phyloP scores from a whole-genome alignment of 2,888 invertebrate species.

The Drosophila mulleri region DNA sequence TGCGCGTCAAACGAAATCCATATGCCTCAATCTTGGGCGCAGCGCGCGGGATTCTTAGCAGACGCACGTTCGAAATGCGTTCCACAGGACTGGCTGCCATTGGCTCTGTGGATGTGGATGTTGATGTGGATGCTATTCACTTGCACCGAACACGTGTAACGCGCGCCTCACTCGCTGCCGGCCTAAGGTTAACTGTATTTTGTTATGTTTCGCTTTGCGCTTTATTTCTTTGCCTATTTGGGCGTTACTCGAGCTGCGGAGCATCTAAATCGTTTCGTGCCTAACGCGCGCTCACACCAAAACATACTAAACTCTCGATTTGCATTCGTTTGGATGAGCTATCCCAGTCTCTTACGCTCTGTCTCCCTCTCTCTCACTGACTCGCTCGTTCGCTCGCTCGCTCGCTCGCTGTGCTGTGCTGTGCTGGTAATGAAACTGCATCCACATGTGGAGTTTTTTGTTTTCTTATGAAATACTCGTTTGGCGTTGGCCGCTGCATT shows the following conservation, averaged over 20 bases:
- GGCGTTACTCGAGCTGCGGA: neutral
- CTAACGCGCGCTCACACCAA: slow-evolving; percentile 1
- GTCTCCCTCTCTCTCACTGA: neutral
- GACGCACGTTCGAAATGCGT: slow-evolving; percentile 63
- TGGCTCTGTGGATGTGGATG: neutral
- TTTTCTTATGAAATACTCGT: slow-evolving; percentile 6
- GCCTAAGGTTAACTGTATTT: slow-evolving; percentile 2
- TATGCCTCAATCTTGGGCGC: slow-evolving; percentile 86
- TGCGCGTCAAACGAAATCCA: slow-evolving; percentile 90
- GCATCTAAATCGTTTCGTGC: neutral
- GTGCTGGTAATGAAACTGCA: neutral
- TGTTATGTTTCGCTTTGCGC: neutral
- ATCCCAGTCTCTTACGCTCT: neutral
- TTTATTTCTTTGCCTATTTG: neutral
- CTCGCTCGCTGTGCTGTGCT: neutral
- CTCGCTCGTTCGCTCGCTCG: neutral
- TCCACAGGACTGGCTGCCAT: neutral
- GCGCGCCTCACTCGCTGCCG: neutral
- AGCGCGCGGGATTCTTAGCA: slow-evolving; percentile 87
- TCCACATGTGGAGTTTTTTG: slow-evolving; percentile 8
- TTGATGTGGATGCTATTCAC: neutral
- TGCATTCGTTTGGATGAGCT: slow-evolving; percentile 6
- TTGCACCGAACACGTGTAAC: slow-evolving; percentile 39
- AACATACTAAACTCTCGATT: slow-evolving; percentile 6
- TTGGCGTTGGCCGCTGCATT: neutral